These are phyloP conservation scores for Anabas testudineus DNA, from an alignment of 2,797 vertebrate genomes.

Conservation along the genomic window DNA sequence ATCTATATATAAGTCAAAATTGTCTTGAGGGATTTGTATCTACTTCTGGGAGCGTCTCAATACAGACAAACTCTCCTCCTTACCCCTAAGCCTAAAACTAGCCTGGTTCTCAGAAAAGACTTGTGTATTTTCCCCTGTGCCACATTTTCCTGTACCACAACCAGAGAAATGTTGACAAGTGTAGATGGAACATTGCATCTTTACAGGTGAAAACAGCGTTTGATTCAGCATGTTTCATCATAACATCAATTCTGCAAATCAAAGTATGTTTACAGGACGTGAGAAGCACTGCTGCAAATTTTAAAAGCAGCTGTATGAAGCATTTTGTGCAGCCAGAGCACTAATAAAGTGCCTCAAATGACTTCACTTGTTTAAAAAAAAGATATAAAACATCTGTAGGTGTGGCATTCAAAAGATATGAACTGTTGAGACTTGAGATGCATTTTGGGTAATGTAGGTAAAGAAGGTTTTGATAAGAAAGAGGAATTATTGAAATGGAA, in stretches of 20 bases:
- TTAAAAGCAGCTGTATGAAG: neutral
- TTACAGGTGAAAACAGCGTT: neutral
- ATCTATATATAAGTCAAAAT: no score
- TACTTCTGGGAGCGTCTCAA: neutral
- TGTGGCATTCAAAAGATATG: no score
- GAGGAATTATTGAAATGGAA: neutral
- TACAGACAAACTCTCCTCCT: neutral
- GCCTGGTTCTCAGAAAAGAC: neutral
- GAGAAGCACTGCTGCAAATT: neutral
- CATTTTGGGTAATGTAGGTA: constrained; percentile 4
- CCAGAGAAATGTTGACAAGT: neutral
- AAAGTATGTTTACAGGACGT: no score
- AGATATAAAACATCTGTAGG: no score
- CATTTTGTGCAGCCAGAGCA: no score
- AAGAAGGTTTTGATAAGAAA: neutral
- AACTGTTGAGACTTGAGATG: neutral
- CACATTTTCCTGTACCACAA: neutral
- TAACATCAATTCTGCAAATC: neutral
- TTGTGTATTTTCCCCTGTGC: no score
- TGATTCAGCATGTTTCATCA: neutral
- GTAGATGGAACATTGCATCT: neutral
- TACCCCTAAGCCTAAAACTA: neutral
- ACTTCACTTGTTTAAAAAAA: no score
- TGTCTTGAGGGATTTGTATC: neutral
- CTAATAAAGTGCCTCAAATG: neutral